Percentiles rank a stretch among this genome's conserved stretches.
These are phyloP conservation scores for Crotophaga sulcirostris DNA, from an alignment of 2,113 vertebrate genomes.

Conservation along the genomic window DNA sequence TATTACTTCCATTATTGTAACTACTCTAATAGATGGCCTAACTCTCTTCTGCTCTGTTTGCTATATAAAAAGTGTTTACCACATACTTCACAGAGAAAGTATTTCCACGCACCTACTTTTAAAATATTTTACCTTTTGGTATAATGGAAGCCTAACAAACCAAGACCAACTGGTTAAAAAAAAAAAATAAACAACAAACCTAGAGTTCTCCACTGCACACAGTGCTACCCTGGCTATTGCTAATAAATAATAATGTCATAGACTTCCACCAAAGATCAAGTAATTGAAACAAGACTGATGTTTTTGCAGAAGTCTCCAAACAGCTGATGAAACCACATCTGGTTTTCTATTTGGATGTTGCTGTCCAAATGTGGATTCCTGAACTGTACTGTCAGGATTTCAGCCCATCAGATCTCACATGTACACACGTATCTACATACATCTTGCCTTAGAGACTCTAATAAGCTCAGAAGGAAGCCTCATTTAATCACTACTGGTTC, in stretches of 20 bases:
- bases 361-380: slow-evolving; percentile 53
- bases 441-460: background rate
- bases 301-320: background rate
- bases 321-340: background rate
- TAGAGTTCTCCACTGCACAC: background rate
- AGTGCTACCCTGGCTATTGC: background rate
- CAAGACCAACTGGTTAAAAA: background rate
- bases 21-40: background rate
- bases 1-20: background rate
- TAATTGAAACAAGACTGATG: background rate
- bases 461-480: background rate
- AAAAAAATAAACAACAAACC: background rate
- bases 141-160: background rate
- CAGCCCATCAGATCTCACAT: background rate
- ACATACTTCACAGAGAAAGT: background rate
- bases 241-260: background rate
- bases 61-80: accelerated
- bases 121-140: background rate
- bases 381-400: slow-evolving; percentile 1
- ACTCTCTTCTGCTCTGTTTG: background rate
- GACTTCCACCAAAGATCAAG: background rate
- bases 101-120: background rate
- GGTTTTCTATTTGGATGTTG: background rate
- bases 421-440: background rate
- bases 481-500: background rate